Conservation (phyloP, 2,888 invertebrate species). For the Cotesia congregata region DNA sequence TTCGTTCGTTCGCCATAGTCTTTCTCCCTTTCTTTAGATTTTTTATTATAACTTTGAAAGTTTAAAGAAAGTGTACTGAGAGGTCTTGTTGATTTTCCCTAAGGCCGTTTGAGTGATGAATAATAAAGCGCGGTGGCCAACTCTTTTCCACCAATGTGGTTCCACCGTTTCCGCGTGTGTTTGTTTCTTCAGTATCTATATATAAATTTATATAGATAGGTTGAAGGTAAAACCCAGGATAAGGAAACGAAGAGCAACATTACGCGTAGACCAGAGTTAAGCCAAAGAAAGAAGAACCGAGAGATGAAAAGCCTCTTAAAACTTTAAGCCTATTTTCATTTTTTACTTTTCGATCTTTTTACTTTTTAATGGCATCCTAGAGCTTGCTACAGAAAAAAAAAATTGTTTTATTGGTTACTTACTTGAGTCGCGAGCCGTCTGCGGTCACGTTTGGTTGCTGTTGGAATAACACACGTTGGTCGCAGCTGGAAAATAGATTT, state of each 20-base stretch:
- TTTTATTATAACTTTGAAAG: conserved; percentile 26
- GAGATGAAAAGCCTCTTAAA: conserved; percentile 6
- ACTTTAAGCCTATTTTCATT: conserved; percentile 7
- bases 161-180: conserved; percentile 21
- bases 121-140: conserved; percentile 38
- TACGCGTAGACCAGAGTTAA: not conserved
- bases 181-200: conserved; percentile 8
- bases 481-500: conserved; percentile 73
- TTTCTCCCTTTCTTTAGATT: conserved; percentile 20
- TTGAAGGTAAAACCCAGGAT: not conserved
- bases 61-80: conserved; percentile 38
- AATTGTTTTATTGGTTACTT: conserved; percentile 69
- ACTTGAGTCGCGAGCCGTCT: conserved; percentile 80
- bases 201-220: conserved; percentile 7
- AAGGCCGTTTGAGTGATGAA: conserved; percentile 40
- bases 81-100: conserved; percentile 40
- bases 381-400: not conserved
- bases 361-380: not conserved
- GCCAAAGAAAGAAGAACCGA: not conserved
- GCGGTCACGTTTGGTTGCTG: conserved; percentile 79
- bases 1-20: conserved; percentile 17
- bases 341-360: conserved; percentile 6
- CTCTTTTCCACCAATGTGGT: conserved; percentile 24
- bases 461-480: conserved; percentile 81
- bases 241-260: not conserved